Evolutionary conservation across 1,140 invertebrate species (phyloP).

Genomic region (Drosophila quadrilineata): DNA sequence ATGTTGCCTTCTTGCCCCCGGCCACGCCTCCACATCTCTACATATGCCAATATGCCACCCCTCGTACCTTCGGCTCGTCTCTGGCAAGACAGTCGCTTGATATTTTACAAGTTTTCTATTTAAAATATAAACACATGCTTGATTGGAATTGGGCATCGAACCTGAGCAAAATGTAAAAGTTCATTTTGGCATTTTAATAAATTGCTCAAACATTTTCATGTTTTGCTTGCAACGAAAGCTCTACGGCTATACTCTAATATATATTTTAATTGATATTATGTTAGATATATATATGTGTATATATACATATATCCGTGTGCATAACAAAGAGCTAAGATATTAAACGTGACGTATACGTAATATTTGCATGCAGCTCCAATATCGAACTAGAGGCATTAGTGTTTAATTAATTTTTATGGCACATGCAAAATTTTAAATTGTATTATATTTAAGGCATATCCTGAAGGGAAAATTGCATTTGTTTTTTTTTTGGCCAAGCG

Average conservation of each 20-base stretch:
- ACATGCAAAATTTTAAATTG: neutral
- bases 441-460: neutral
- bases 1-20: slow-evolving; percentile 6
- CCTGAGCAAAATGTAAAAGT: neutral
- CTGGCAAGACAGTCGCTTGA: slow-evolving; percentile 17
- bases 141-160: slow-evolving; percentile 57
- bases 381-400: no score
- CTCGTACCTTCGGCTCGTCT: neutral
- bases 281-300: no score
- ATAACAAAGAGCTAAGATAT: slow-evolving; percentile 13
- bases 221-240: slow-evolving; percentile 27
- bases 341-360: neutral
- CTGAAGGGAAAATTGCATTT: slow-evolving; percentile 9
- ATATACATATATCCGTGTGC: no score
- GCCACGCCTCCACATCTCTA: neutral
- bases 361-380: neutral
- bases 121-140: slow-evolving; percentile 76
- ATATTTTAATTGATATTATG: slow-evolving; percentile 71
- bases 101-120: slow-evolving; percentile 70
- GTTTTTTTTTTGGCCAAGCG: no score
- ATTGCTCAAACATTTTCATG: slow-evolving; percentile 22
- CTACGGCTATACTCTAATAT: neutral
- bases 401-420: neutral
- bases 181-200: slow-evolving; percentile 34
- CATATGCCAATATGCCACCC: neutral